Percentiles rank a stretch among this genome's conserved stretches.
These are phyloP conservation scores for Progne subis DNA, from an alignment of 2,113 vertebrate genomes.

Conservation along the genomic window DNA sequence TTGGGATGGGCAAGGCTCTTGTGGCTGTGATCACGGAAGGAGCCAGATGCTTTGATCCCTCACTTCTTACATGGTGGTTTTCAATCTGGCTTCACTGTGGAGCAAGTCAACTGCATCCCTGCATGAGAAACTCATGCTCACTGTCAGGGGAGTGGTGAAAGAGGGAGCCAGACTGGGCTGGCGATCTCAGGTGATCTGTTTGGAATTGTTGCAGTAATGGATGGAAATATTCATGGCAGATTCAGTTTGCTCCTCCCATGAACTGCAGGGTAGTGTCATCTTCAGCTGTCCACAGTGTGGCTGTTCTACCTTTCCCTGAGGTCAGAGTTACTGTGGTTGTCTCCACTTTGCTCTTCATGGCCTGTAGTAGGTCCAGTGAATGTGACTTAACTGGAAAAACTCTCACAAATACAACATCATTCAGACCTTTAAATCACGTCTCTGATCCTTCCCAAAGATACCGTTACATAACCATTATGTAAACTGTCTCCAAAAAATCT, in stretches of 20 bases:
- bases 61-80: background rate
- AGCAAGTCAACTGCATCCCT: background rate
- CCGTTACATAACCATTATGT: slow-evolving; percentile 7
- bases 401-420: background rate
- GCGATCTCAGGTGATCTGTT: background rate
- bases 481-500: slow-evolving; percentile 29
- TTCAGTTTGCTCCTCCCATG: background rate
- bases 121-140: background rate
- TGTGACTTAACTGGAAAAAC: background rate
- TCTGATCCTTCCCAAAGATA: background rate
- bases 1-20: background rate
- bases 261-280: background rate
- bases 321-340: background rate
- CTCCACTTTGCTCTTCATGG: background rate
- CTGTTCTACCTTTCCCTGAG: background rate
- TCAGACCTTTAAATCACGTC: background rate
- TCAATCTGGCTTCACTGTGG: background rate
- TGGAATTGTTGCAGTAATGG: background rate
- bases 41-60: background rate
- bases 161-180: background rate
- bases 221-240: background rate
- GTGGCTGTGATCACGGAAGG: background rate
- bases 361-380: background rate
- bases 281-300: background rate
- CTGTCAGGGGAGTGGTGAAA: background rate